Base-by-base conservation (phyloP, 2,113 vertebrate species). In the Perca flavescens region DNA sequence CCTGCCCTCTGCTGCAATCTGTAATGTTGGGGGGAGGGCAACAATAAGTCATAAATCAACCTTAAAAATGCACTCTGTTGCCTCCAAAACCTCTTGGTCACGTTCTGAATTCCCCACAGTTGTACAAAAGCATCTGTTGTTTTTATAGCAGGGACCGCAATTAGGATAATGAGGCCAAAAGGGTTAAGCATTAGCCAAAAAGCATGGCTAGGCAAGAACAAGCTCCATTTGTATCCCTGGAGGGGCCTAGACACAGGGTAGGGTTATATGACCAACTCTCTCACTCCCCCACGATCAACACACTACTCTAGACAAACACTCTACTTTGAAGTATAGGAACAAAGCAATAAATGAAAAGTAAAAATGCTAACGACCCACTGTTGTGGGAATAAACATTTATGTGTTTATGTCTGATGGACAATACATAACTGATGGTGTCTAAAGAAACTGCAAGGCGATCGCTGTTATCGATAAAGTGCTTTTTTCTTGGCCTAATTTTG, bases 171-270 rank as follows among this genome's bases (percentile, higher is more conserved):
- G 77, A 94, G 97, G 96, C 94, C 96, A 96, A 96, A 93, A 96
- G 96, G 97, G 96, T 97, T 97, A 97, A 97, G 96, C 96, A 96
- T 97, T 96, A 96, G 95, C 96, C 96, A 97, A 95, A 94, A 90
- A 92, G 90, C 91, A 91, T 85, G 93, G 94, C 91, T 91, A 92
- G 92, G 94, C 92, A 94, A 90, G 94, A 97, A 97, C 96, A 97
- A 96, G 96, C 95, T 93, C 95, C 96, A 96, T 95, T 97, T 97
- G 96, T 97, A 90, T 88, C 88, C 66, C 94, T 79, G 83, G 92
- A 93, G 94, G 86, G 93, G 92, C 92, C 92, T 83, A 68, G 66
- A 84, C 77, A 60, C 78, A 86, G 84, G 63, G 72, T 43, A 93
- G 93, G 93, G 86, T 78, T 31, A 25, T 91, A 89, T 89, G 91